phyloP scores from a whole-genome alignment of 2,888 invertebrate species.

The Morpho achilles region DNA sequence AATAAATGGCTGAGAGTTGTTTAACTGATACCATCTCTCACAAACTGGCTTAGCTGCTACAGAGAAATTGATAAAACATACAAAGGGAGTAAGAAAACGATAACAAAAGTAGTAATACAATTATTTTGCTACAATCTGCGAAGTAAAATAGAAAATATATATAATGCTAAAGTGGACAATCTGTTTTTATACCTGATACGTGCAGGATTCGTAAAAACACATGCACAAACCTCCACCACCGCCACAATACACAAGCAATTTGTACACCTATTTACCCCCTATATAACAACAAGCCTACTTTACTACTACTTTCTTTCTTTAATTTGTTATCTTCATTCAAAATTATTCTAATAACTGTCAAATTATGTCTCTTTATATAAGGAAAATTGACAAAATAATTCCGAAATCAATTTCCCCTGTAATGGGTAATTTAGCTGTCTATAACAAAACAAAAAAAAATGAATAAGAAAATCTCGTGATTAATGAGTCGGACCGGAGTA shows the following conservation, averaged over 20 bases:
- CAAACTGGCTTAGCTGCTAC: conserved; percentile 1
- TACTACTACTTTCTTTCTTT: no score
- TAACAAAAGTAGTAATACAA: no score
- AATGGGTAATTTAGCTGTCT: conserved; percentile 9
- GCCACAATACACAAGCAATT: no score
- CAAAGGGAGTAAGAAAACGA: background rate
- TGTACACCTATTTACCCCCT: no score
- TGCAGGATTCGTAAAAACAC: no score
- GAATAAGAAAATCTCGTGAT: conserved; percentile 16
- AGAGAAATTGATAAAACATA: conserved; percentile 2
- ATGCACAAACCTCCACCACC: no score
- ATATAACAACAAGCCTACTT: no score
- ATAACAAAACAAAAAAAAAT: conserved; percentile 14
- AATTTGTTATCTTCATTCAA: background rate
- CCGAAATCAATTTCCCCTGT: background rate
- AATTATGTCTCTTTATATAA: background rate
- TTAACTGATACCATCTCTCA: conserved; percentile 5
- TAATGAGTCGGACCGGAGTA: conserved; percentile 20
- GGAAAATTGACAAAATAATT: background rate
- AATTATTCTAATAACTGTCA: background rate
- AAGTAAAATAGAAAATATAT: no score
- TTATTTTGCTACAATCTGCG: no score
- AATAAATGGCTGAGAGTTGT: conserved; percentile 1
- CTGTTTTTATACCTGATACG: no score
- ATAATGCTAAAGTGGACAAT: no score